phyloP scores from a whole-genome alignment of 2,888 invertebrate genomes.

The Prenolepis imparis region DNA sequence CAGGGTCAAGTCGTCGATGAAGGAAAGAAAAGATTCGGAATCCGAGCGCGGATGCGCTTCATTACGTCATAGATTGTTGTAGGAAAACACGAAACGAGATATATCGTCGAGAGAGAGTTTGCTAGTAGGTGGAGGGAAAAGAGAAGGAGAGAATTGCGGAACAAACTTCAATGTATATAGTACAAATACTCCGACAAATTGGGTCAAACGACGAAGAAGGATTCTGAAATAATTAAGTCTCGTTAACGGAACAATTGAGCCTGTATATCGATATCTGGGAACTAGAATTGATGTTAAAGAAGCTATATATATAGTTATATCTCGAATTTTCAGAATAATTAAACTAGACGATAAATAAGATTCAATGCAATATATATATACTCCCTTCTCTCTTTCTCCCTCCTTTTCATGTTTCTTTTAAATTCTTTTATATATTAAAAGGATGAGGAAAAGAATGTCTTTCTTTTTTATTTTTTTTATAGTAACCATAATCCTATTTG shows the following conservation, averaged over 20 bases:
- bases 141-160: constrained; percentile 8
- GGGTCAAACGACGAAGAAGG: not conserved
- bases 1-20: not conserved
- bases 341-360: constrained; percentile 5
- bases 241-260: not conserved
- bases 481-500: not conserved
- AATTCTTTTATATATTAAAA: not conserved
- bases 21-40: constrained; percentile 40
- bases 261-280: not conserved
- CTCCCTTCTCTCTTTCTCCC: not conserved
- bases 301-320: no score
- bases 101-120: constrained; percentile 16
- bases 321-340: not conserved
- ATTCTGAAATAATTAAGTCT: constrained; percentile 39
- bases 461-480: not conserved
- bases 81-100: constrained; percentile 26
- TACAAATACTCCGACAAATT: constrained; percentile 39
- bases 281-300: not conserved
- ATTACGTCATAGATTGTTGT: constrained; percentile 42
- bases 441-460: not conserved
- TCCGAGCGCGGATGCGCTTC: constrained; percentile 47
- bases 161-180: constrained; percentile 21
- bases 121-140: not conserved
- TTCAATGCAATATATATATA: not conserved
- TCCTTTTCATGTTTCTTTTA: not conserved